Evolutionary conservation across 2,113 vertebrate species (phyloP), one percentile per base, ranked within the genome.

Genomic region (Thalassarche chlororhynchos): DNA sequence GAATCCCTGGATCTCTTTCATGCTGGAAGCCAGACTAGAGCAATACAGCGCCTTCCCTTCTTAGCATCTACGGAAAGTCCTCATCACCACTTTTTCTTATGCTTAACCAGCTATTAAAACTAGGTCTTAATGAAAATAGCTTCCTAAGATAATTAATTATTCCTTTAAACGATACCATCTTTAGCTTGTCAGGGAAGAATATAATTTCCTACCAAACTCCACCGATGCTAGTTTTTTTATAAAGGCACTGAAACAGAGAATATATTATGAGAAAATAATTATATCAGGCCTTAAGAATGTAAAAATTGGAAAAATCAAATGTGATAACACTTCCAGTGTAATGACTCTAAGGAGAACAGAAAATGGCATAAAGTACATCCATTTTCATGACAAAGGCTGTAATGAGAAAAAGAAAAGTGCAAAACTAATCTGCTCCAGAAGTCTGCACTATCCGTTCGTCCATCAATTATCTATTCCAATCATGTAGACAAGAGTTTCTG

Each of bases 241-340:
- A 86, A 95, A 89, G 46, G 94, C 81, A 94, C 28, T 68, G 60
- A 87, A 87, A 94, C 47, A 93, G 69, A 92, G 17, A 85, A 54
- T 65, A 69, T 64, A 83, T 81, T 94, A 94, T 65, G n/a, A 93
- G 65, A 91, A 96, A 83, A 95, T 95, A 97, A 97, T 94, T 89
- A 46, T 74, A 89, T 65, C 19, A n/a, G 90, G 61, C n/a, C 84
- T 44, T 42, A 96, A 62, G 83, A 96, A 78, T 80, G 42, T 31
- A 96, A 98, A 96, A 98, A 90, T 31, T 64, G 36, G 64, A 93
- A 95, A 97, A 96, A 97, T 90, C 91, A 89, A 74, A 96, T 93
- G 87, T 82, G 68, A 76, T 97, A 95, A 96, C 88, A 93, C 90
- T 94, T 96, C 75, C 90, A 81, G 72, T n/a, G 47, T 91, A 94